Evolutionary conservation across 2,113 vertebrate species (phyloP).

Genomic region (Sporophila hypoxantha): DNA sequence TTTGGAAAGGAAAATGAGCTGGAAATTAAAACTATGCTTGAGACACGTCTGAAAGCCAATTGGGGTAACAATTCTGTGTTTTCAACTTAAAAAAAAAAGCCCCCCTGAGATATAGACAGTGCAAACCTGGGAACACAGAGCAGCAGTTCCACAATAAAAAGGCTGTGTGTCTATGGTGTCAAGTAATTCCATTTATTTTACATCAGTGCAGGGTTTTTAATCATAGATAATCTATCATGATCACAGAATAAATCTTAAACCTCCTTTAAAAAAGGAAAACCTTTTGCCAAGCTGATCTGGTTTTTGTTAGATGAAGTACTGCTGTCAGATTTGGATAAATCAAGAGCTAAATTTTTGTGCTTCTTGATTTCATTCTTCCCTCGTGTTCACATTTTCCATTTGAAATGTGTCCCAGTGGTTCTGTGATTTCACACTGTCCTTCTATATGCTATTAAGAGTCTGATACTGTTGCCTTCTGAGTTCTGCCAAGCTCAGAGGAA

Average conservation of each 20-base stretch:
- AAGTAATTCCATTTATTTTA: background rate
- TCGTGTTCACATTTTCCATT: conserved; percentile 1
- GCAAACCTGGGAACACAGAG: background rate
- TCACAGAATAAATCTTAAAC: background rate
- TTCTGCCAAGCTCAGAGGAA: conserved; percentile 10
- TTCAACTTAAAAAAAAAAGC: background rate
- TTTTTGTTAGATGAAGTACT: conserved; percentile 15
- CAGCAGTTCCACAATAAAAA: background rate
- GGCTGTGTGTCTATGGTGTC: background rate
- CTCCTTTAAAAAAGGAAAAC: background rate
- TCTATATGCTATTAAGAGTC: background rate
- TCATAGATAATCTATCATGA: background rate
- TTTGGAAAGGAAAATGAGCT: background rate
- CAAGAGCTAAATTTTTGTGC: background rate
- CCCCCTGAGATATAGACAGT: background rate
- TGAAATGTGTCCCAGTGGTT: background rate
- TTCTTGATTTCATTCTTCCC: conserved; percentile 1
- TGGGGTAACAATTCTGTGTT: background rate
- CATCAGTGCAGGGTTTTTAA: background rate
- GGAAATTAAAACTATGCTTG: background rate
- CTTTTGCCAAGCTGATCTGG: background rate
- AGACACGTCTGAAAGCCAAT: background rate
- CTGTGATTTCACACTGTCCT: background rate
- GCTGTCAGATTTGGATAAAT: background rate
- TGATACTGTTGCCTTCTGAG: background rate